phyloP scores from a whole-genome alignment of 2,797 vertebrate species.

The Iguana delicatissima region DNA sequence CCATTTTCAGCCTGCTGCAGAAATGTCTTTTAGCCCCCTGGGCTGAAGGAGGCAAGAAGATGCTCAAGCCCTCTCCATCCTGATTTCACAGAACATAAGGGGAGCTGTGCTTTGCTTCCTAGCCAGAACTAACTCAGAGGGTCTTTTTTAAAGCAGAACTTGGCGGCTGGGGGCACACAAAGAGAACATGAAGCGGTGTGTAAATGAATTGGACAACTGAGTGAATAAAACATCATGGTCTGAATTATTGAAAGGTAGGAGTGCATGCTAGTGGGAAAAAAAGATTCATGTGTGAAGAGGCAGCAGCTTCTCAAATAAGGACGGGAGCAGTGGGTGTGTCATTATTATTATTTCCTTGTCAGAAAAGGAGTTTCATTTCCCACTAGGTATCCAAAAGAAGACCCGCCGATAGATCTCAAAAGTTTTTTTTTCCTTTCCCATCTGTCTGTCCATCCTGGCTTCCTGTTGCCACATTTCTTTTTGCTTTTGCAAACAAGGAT shows the following conservation, averaged over 20 bases:
- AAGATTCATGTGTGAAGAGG: slow-evolving; percentile 60
- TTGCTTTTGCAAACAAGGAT: neutral
- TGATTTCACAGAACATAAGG: too few relatives aligned
- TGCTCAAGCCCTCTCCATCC: too few relatives aligned
- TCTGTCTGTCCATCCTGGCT: neutral
- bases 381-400: slow-evolving; percentile 52
- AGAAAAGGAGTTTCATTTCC: slow-evolving; percentile 35
- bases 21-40: too few relatives aligned
- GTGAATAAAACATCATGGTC: slow-evolving; percentile 70
- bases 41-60: too few relatives aligned
- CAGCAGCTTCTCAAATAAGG: slow-evolving; percentile 58
- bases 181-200: slow-evolving; percentile 67
- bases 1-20: too few relatives aligned
- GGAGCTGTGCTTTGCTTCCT: too few relatives aligned
- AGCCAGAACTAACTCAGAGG: too few relatives aligned
- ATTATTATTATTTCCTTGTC: slow-evolving; percentile 49
- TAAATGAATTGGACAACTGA: slow-evolving; percentile 70
- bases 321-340: slow-evolving; percentile 40
- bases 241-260: slow-evolving; percentile 77
- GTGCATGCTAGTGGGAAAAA: slow-evolving; percentile 75
- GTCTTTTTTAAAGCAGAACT: too few relatives aligned
- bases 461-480: neutral
- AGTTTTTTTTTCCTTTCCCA: slow-evolving; percentile 53
- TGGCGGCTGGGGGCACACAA: slow-evolving; percentile 30
- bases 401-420: neutral